Base-by-base conservation (phyloP, 2,113 vertebrate genomes). In the Spizaetus ornatus region DNA sequence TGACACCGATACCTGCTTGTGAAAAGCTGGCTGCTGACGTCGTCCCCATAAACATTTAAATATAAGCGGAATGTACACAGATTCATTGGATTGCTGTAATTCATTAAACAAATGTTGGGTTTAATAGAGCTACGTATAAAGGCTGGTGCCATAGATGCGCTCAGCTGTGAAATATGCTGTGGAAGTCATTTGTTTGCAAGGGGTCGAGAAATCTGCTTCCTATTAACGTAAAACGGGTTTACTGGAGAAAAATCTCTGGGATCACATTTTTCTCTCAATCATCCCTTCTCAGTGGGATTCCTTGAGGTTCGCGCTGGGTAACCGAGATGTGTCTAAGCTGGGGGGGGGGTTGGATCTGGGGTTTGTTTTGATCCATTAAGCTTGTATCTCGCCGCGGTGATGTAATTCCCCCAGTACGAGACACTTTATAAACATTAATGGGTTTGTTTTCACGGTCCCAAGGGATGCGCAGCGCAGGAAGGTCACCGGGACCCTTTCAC, bases 61-160 rank as follows among this genome's bases (percentile, higher is more conserved):
- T 76, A 53, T 43, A 74, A 87, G 93, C 90, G 47, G 87, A 91
- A 86, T 1, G 2, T 56, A 22, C 82, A 15, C 25, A 18, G 95
- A 76, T 72, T 23, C 87, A 32, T 43, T 16, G 91, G 90, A 82
- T 96, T 69, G 96, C 56, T 71, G 96, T 89, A 93, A 97, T 94
- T 98, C 97, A 97, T 98, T 98, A 98, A 96, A 72, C 82, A 95
- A 94, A 59, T 1, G 16, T 78, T 87, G 83, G 90, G 48, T 95
- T 97, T 97, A 94, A 97, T 83, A 88, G 97, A 94, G 90, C 96
- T 25, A 16, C 14, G 2, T 56, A 18, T 82, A 89, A 52, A 96
- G 83, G 80, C 96, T 27, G 91, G 93, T 93, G 96, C 94, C 70
- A 61, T 48, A 23, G 95, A 97, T 97, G 95, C 8, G 11, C 94